Conservation (phyloP, 2,888 invertebrate genomes). For the Stramonita haemastoma region DNA sequence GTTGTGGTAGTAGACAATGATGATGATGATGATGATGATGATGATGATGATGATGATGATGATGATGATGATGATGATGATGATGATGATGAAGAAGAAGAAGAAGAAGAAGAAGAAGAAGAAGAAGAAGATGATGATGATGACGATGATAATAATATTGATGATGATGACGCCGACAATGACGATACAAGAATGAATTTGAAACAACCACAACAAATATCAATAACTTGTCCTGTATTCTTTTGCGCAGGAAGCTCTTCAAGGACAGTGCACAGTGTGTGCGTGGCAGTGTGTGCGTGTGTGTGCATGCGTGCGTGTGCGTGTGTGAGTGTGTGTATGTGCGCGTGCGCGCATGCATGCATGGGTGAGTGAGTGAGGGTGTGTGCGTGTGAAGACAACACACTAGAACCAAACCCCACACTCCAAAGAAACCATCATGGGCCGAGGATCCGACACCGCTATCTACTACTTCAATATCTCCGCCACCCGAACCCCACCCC, state of each 20-base stretch:
- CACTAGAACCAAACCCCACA: neutral
- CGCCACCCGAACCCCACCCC: neutral
- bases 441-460: neutral
- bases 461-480: constrained; percentile 14
- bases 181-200: neutral
- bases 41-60: constrained; percentile 34
- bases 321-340: neutral
- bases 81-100: constrained; percentile 17
- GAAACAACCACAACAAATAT: neutral
- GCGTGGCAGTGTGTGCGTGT: neutral
- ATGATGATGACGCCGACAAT: neutral
- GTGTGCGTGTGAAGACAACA: neutral
- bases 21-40: neutral
- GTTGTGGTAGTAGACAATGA: neutral
- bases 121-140: constrained; percentile 34
- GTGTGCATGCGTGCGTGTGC: neutral
- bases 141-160: constrained; percentile 24
- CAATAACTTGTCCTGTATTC: too few species aligned
- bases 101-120: neutral
- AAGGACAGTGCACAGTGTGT: neutral
- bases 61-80: constrained; percentile 39
- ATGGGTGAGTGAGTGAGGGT: neutral
- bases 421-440: neutral
- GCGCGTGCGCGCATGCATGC: neutral
- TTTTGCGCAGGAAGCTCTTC: neutral